Conservation (phyloP, 2,888 invertebrate species). For the Empis livida region DNA sequence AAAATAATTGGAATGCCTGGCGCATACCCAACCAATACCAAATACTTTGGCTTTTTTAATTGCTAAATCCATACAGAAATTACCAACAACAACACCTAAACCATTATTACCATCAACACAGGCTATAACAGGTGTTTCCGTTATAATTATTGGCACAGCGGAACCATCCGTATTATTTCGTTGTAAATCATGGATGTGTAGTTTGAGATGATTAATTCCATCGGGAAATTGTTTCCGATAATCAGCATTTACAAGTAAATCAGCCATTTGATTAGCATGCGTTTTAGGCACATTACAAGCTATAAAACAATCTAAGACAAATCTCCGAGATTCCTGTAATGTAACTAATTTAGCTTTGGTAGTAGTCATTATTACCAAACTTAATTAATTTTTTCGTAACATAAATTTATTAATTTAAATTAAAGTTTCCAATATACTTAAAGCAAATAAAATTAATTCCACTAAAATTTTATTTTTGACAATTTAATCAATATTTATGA, state of each 20-base stretch:
- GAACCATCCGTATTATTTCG: constrained; percentile 48
- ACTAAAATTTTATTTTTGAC: too few species aligned
- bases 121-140: constrained; percentile 55
- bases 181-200: constrained; percentile 66
- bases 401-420: too few species aligned
- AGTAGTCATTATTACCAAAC: too few species aligned
- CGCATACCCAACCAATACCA: constrained; percentile 74
- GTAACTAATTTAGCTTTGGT: constrained; percentile 20
- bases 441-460: too few species aligned
- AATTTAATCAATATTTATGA: too few species aligned
- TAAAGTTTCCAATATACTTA: too few species aligned
- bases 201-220: constrained; percentile 68
- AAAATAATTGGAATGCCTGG: constrained; percentile 74
- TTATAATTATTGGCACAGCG: constrained; percentile 52
- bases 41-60: constrained; percentile 64
- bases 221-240: constrained; percentile 76
- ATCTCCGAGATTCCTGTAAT: constrained; percentile 38
- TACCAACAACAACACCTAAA: constrained; percentile 67
- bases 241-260: constrained; percentile 62
- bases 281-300: constrained; percentile 46
- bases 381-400: too few species aligned
- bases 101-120: constrained; percentile 71
- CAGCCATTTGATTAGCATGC: constrained; percentile 52
- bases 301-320: constrained; percentile 52
- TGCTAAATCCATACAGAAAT: constrained; percentile 66